phyloP scores from a whole-genome alignment of 2,113 vertebrate species.

The Phyllopteryx taeniolatus region DNA sequence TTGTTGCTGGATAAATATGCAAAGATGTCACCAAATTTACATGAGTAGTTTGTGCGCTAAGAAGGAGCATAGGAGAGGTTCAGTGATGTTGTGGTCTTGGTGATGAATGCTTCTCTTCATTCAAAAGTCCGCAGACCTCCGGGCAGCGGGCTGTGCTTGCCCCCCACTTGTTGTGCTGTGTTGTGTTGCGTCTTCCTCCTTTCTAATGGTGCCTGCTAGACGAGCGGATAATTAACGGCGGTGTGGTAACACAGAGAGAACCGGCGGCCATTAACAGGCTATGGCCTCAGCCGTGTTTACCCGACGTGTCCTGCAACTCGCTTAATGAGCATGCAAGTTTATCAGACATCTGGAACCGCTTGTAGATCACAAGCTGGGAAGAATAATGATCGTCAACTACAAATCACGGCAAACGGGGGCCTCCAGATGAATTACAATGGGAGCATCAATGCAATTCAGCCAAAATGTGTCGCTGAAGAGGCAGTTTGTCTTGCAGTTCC shows the following conservation, averaged over 20 bases:
- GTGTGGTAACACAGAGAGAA: neutral
- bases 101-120: neutral
- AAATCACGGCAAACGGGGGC: neutral
- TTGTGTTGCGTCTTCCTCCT: neutral
- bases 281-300: neutral
- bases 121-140: neutral
- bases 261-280: slow-evolving; percentile 1
- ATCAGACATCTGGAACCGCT: neutral
- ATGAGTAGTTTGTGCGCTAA: neutral
- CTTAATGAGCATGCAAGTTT: neutral
- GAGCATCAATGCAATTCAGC: neutral
- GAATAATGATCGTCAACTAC: neutral
- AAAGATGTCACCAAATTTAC: too few species aligned
- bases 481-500: neutral
- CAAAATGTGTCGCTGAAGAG: neutral
- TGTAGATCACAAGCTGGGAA: slow-evolving; percentile 6
- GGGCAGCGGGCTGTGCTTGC: neutral
- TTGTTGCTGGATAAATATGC: too few species aligned
- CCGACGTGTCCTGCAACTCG: neutral
- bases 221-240: neutral
- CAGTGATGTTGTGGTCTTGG: neutral
- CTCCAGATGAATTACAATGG: neutral
- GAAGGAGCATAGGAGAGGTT: neutral
- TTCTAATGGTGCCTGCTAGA: neutral
- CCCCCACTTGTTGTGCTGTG: neutral